Conservation (phyloP, 2,113 vertebrate species). For the Trematomus loennbergii region DNA sequence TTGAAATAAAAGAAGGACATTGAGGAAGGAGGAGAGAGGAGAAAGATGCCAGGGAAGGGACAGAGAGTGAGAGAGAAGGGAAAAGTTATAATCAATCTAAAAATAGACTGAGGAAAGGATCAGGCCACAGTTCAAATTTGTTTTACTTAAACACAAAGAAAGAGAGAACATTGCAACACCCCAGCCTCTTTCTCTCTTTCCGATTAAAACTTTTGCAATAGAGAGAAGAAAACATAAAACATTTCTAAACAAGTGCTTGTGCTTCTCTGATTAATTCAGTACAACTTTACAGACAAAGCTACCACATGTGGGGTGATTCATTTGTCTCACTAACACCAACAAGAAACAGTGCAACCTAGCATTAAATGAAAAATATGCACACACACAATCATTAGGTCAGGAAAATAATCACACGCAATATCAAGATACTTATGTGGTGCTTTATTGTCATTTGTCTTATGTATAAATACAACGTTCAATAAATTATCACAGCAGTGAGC, state of each 20-base stretch:
- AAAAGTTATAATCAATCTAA: background rate
- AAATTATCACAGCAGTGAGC: constrained; percentile 64
- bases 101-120: background rate
- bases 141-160: background rate
- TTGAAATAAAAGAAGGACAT: background rate
- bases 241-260: background rate
- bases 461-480: constrained; percentile 74
- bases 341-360: background rate
- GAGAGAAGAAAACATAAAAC: background rate
- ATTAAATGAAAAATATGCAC: background rate
- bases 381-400: constrained; percentile 3
- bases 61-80: background rate
- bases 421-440: constrained; percentile 55
- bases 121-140: background rate
- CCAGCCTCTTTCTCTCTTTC: background rate
- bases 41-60: background rate
- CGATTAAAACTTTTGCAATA: background rate
- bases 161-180: too few species aligned
- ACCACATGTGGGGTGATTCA: background rate
- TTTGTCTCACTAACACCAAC: background rate
- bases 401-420: constrained; percentile 6
- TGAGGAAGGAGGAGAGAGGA: background rate
- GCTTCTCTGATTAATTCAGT: background rate
- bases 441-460: constrained; percentile 69
- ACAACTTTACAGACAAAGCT: background rate